Evolutionary conservation across 1,140 invertebrate species (phyloP), one percentile per base, ranked within the genome.

Genomic region (Drosophila erecta): DNA sequence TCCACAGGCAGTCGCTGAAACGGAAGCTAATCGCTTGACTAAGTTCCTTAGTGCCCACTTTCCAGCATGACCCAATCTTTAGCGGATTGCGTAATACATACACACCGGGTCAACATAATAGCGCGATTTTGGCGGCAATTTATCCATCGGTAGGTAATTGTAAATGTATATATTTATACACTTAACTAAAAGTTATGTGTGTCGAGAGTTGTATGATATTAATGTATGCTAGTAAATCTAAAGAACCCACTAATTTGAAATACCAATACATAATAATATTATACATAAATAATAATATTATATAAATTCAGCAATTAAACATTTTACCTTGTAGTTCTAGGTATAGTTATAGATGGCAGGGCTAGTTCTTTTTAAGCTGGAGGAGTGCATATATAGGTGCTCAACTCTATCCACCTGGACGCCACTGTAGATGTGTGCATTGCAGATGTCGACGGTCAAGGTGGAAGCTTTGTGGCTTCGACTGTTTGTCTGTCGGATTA

Each of bases 21-120:
- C 79, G 79, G 64, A 78, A 86, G 83, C 83, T 87, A 86, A 86
- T 86, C 83, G 81, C 65, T 71, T 87, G 78, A 76, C 83, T 81
- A 85, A 85, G 85, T 87, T 70, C 64, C 66, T 49, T 57, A 41
- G 62, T 65, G 43, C 62, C 49, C 77, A 57, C 11, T 15, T 20
- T 12, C 27, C n/a, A 3, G 11, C 3, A 27, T 57, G n/a, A 24
- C 14, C 33, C 50, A 77, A 53, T 77, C 57, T 77, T 60, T 20
- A 55, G 51, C 40, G 43, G 55, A 79, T 76, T 80, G 65, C 77
- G 64, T 80, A 80, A 80, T 74, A 57, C 17, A 20, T 47, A 55
- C 22, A 43, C 17, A 1, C 14, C 10, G 14, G 6, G 37, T 30
- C 17, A 58, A 33, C 7, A 41, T 17, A 41, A 15, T 41, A 38